These are phyloP conservation scores for Polyommatus icarus DNA, from an alignment of 2,888 invertebrate species.

Conservation along the genomic window DNA sequence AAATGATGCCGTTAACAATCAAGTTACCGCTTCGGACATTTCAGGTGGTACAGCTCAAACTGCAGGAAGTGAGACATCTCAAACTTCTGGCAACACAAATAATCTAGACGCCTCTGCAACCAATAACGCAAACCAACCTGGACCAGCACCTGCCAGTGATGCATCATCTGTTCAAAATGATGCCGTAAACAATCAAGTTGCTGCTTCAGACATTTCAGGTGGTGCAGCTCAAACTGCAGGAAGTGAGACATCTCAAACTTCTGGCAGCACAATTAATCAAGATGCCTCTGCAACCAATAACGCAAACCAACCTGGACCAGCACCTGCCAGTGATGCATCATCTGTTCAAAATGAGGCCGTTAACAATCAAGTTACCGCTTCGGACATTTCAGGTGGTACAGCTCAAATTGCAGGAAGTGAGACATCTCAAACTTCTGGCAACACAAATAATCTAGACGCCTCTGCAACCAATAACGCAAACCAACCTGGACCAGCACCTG, in stretches of 20 bases:
- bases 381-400: neutral
- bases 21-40: neutral
- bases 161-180: neutral
- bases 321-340: neutral
- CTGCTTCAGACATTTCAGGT: neutral
- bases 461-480: neutral
- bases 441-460: neutral
- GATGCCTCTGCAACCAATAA: neutral
- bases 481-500: neutral
- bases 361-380: neutral
- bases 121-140: neutral
- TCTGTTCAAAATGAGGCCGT: neutral
- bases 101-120: neutral
- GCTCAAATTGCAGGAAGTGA: neutral
- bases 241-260: slow-evolving; percentile 1
- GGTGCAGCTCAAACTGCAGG: neutral
- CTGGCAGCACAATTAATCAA: neutral
- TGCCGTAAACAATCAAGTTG: neutral
- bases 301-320: neutral
- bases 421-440: neutral
- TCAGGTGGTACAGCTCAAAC: neutral
- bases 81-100: neutral
- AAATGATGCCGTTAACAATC: neutral
- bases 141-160: neutral
- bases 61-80: neutral